Percentiles rank a stretch among this genome's conserved stretches.
These are phyloP conservation scores for Salvelinus namaycush DNA, from an alignment of 2,113 vertebrate genomes.

Conservation along the genomic window DNA sequence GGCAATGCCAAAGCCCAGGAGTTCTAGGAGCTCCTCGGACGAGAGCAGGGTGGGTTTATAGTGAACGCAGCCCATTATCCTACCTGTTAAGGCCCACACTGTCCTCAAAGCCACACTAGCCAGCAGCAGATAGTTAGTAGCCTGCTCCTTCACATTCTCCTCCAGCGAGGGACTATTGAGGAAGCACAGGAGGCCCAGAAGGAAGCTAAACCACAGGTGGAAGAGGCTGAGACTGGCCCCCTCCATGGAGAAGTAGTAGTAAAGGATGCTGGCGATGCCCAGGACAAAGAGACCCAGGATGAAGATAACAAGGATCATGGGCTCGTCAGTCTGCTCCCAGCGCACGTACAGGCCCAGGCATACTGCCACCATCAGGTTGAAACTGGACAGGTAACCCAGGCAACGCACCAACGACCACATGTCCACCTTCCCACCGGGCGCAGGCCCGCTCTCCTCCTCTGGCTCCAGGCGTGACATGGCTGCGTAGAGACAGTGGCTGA, in stretches of 20 bases:
- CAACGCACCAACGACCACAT: slow-evolving; percentile 89
- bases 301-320: slow-evolving; percentile 94
- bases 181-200: slow-evolving; percentile 95
- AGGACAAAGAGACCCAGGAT: slow-evolving; percentile 94
- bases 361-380: slow-evolving; percentile 88
- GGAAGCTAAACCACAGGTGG: slow-evolving; percentile 95
- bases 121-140: slow-evolving; percentile 89
- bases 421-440: slow-evolving; percentile 72
- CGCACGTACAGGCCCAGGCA: slow-evolving; percentile 94
- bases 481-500: slow-evolving; percentile 77
- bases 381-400: slow-evolving; percentile 90
- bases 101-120: slow-evolving; percentile 82
- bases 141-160: slow-evolving; percentile 86
- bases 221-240: slow-evolving; percentile 91
- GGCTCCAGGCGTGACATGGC: slow-evolving; percentile 59
- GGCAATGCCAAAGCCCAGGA: slow-evolving; percentile 91
- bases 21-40: slow-evolving; percentile 86
- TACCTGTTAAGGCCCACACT: slow-evolving; percentile 85
- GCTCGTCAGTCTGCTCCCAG: slow-evolving; percentile 91
- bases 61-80: slow-evolving; percentile 82
- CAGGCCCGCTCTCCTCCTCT: slow-evolving; percentile 52
- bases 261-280: slow-evolving; percentile 93
- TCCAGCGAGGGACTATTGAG: slow-evolving; percentile 84
- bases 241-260: slow-evolving; percentile 98
- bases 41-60: slow-evolving; percentile 84